These are phyloP conservation scores for Xestia xanthographa DNA, from an alignment of 2,888 invertebrate genomes.

Conservation along the genomic window DNA sequence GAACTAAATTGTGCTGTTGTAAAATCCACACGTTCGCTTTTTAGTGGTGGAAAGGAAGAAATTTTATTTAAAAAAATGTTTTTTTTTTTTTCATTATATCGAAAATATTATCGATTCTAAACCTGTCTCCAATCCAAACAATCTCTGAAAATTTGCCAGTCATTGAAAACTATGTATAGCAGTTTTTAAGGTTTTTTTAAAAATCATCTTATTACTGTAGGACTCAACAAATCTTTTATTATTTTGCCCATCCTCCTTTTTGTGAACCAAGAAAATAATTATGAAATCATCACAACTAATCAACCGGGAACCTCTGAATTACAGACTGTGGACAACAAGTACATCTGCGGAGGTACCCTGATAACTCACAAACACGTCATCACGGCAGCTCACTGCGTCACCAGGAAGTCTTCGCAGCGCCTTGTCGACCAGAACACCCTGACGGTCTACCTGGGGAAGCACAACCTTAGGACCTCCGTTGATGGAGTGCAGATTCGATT, in stretches of 20 bases:
- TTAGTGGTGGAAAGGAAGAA: too few species aligned
- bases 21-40: too few species aligned
- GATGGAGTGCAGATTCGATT: slow-evolving; percentile 87
- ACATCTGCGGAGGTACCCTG: slow-evolving; percentile 92
- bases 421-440: slow-evolving; percentile 86
- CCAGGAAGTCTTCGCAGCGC: slow-evolving; percentile 83
- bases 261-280: not conserved
- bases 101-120: too few species aligned
- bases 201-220: too few species aligned
- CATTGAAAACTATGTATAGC: too few species aligned
- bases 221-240: too few species aligned
- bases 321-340: slow-evolving; percentile 89
- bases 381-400: slow-evolving; percentile 92
- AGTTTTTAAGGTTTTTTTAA: too few species aligned
- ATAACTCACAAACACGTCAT: slow-evolving; percentile 89
- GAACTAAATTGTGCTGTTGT: too few species aligned
- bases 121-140: too few species aligned
- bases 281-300: not conserved
- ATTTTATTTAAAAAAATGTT: too few species aligned
- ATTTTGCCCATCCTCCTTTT: not conserved
- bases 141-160: too few species aligned
- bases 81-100: too few species aligned
- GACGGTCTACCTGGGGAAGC: slow-evolving; percentile 87
- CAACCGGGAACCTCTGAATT: not conserved
- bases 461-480: slow-evolving; percentile 87